Evolutionary conservation across 2,797 vertebrate species (phyloP), one percentile per base, ranked within the genome.

Genomic region (Parauchenoglanis ngamensis): DNA sequence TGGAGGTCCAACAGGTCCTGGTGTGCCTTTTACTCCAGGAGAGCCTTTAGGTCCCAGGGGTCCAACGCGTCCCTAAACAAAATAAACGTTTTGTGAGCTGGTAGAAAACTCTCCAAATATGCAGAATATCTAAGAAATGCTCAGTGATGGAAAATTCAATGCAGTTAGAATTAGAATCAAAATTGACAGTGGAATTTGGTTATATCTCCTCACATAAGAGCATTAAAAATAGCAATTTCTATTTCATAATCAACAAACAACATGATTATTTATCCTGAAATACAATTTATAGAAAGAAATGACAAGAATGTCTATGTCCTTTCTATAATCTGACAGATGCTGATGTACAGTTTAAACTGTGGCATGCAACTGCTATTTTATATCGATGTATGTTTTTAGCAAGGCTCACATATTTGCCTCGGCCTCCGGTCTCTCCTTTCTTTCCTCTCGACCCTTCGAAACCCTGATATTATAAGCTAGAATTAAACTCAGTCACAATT

Each of bases 341-440:
- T 8, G 67, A 70, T 19, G 67, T 68, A 19, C 5, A 35, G 68
- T 67, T 67, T 7, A 67, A 7, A 67, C 13, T 40, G 35, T 40
- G 35, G 7, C 19, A 10, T 35, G 31, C 70, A 23, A 23, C 21
- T 28, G 68, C 40, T 46, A 5, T 44, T 73, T 25, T 11, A 75
- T 28, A 83, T 49, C 2, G 52, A n/a, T 83, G 28, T 70, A 57
- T 17, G 17, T 25, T 25, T 23, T n/a, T 10, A 46, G n/a, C 0
- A 85, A 87, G 80, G 85, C 70, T 91, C 88, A 96, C 96, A 88
- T 68, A 65, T 89, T 65, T 80, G n/a, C 95, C 94, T 88, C n/a
- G 89, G 76, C 49, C 11, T 81, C 94, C 94, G 72, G 88, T 21
- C 15, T 94, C 92, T 90, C 95, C 96, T 87, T 93, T 95, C 49